phyloP scores from a whole-genome alignment of 1,140 invertebrate genomes.

The Leptinotarsa defecta region DNA sequence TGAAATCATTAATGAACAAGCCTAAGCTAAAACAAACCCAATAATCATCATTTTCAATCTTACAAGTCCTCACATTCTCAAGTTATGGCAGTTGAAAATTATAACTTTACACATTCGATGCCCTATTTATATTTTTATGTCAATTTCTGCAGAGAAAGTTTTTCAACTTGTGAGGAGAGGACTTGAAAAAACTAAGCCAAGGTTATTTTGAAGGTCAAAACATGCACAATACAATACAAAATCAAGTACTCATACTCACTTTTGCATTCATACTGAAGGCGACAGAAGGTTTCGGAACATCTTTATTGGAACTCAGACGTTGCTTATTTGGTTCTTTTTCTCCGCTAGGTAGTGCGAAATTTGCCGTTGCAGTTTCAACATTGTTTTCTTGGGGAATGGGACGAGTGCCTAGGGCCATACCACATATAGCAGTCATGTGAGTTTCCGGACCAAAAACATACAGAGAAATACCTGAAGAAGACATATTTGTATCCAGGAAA shows the following conservation, averaged over 20 bases:
- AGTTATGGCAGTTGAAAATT: no score
- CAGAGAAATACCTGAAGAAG: constrained; percentile 77
- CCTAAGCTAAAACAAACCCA: no score
- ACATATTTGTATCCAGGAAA: background rate
- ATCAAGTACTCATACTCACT: constrained; percentile 4
- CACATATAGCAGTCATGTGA: constrained; percentile 99
- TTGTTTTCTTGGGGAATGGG: constrained; percentile 73
- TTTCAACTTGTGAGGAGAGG: no score
- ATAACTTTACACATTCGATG: no score
- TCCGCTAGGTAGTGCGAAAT: constrained; percentile 88
- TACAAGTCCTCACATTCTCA: no score
- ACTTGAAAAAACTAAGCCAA: no score
- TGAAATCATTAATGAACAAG: no score
- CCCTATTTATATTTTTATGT: no score
- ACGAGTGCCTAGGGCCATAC: constrained; percentile 92
- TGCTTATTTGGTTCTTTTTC: constrained; percentile 58
- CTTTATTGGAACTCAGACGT: constrained; percentile 31
- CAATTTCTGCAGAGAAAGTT: no score
- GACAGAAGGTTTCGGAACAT: constrained; percentile 29
- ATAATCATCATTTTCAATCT: no score
- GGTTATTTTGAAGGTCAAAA: no score
- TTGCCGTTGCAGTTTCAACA: constrained; percentile 82
- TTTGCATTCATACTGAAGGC: constrained; percentile 11
- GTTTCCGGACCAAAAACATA: constrained; percentile 98
- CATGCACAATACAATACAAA: background rate